Evolutionary conservation across 1,140 invertebrate species (phyloP).

Genomic region (Chionoecetes opilio): DNA sequence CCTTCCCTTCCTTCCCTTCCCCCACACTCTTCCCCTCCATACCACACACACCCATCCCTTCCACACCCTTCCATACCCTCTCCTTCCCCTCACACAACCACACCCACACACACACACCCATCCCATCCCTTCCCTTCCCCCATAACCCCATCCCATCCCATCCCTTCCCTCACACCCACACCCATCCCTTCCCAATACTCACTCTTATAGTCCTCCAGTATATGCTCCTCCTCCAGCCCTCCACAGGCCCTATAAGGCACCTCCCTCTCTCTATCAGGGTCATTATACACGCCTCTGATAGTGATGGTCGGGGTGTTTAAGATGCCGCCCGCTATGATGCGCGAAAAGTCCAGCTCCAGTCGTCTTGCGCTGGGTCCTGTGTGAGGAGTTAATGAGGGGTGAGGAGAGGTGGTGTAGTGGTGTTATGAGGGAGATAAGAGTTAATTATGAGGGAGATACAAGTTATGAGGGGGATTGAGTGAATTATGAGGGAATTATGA

Average conservation of each 20-base stretch:
- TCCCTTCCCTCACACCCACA: neutral
- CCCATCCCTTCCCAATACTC: neutral
- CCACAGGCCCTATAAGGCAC: constrained; percentile 80
- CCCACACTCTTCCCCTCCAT: neutral
- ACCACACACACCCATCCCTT: neutral
- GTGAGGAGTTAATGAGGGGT: neutral
- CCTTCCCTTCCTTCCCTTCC: neutral
- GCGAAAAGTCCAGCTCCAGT: constrained; percentile 91
- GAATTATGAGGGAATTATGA: neutral
- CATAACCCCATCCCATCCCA: neutral
- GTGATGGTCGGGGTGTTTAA: constrained; percentile 90
- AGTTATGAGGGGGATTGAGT: neutral
- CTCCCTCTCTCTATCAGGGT: constrained; percentile 85
- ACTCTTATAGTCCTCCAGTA: constrained; percentile 52
- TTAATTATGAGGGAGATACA: neutral
- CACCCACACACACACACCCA: no score
- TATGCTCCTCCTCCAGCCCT: constrained; percentile 75
- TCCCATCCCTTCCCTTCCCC: neutral
- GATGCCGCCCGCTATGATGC: constrained; percentile 89
- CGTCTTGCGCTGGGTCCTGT: constrained; percentile 89
- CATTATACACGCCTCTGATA: constrained; percentile 89
- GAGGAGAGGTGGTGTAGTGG: neutral
- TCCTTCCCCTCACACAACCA: neutral
- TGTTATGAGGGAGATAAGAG: neutral
- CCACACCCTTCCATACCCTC: neutral